Base-by-base conservation (phyloP, 2,888 invertebrate genomes). In the Hemithea aestivaria region DNA sequence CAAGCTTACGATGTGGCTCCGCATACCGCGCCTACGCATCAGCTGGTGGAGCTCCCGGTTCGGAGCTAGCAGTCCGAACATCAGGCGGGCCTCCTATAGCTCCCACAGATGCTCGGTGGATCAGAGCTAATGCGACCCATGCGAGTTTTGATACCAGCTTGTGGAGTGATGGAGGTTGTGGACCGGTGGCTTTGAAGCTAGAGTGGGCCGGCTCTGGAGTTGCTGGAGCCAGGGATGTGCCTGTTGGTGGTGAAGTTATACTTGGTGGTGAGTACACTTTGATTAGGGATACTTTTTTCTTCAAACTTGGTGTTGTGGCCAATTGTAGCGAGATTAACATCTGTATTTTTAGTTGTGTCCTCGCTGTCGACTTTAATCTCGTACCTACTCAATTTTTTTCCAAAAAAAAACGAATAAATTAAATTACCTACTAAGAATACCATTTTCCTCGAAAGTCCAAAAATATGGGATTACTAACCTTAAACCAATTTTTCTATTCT, bases 81-180 rank as follows among this genome's bases (percentile, higher is more conserved):
- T 95, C 96, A 40, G 93, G 94, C 1, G 91, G 94, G 83, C 83
- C 83, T 0, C 84, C 87, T 0, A 58, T 59, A 0, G 81, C 92
- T 11, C 94, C 96, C 0, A 89, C 91, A 44, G 93, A 93, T 63
- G 90, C 91, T 11, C 91, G 94, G 57, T 91, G 96, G 68, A 90
- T 96, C 40, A 85, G 90, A 44, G 90, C 93, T 1, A 97, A 96
- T 71, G 90, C 94, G 5, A 94, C 95, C 0, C 93, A 93, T 46
- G 91, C 95, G 7, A 91, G 92, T 52, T 89, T 97, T 37, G 93
- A 94, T 66, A 90, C 96, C 29, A 90, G 90, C 45, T 89, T 91
- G 23, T 97, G 96, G 96, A 91, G 92, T 41, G 93, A 93, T 64
- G 94, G 94, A 1, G 95, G 95, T 7, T 97, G 97, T 75, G 91